Evolutionary conservation across 2,113 vertebrate genomes (phyloP), one percentile per base, ranked within the genome.

Genomic region (Platysteira castanea): DNA sequence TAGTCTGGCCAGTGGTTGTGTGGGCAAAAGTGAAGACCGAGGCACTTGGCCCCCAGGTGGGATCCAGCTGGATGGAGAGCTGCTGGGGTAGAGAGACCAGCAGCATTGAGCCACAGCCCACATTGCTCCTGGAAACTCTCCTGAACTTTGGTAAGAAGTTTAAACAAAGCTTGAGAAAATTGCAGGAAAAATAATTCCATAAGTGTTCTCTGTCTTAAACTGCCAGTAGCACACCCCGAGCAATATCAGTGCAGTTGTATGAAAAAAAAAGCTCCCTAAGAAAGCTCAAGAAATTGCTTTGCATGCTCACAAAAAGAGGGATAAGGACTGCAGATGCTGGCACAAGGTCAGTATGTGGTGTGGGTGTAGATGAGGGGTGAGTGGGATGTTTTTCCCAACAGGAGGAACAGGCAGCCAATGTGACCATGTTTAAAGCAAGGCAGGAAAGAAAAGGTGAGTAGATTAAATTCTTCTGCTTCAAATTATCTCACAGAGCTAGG

Each of bases 231-330:
- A 78, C 23, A 16, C 49, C 69, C 27, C 30, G 26, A 71, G 83
- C 31, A n/a, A 4, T 41, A 67, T 41, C 64, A 74, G 7, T 21
- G 50, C 23, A 42, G 49, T 9, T 44, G 11, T 21, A 49, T 7
- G 30, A 44, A 44, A 13, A 74, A 74, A 74, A 92, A 85, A 37
- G 22, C 44, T 57, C 24, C 9, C 46, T 37, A 39, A 27, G 69
- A 74, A 68, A 21, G 15, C 37, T 35, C 11, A 9, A 56, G 44
- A 84, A 13, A 8, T 47, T 81, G 59, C 41, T 87, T 35, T 44
- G 37, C n/a, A 39, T 0, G 0, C 16, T 60, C 27, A 47, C 1
- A 7, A 42, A 50, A 65, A 86, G 20, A 70, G 17, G 59, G 11
- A n/a, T 1, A 18, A 18, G 56, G 9, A 20, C 31, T 6, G 19